These are phyloP conservation scores for Osmerus mordax DNA, from an alignment of 2,113 vertebrate species.

Conservation along the genomic window DNA sequence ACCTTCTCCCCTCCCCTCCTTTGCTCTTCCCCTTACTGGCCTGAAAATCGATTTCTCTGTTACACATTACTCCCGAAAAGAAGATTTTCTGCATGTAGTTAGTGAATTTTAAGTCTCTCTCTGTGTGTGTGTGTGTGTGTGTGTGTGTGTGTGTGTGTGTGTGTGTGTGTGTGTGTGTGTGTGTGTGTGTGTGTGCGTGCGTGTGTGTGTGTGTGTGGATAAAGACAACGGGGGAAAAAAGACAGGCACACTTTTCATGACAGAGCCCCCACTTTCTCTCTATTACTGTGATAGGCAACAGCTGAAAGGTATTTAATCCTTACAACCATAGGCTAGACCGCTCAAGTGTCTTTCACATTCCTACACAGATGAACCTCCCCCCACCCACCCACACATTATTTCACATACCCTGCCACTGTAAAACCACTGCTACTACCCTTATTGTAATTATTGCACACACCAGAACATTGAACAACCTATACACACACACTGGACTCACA, in stretches of 20 bases:
- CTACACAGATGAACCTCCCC: background rate
- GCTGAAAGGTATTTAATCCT: slow-evolving; percentile 25
- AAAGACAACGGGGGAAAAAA: background rate
- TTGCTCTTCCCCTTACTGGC: background rate
- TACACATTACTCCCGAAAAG: background rate
- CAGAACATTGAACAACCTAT: background rate
- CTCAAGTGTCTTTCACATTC: background rate
- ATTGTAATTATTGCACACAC: background rate
- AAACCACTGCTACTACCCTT: too few relatives aligned
- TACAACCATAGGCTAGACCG: background rate
- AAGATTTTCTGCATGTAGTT: background rate
- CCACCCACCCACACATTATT: background rate
- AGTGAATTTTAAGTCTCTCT: background rate
- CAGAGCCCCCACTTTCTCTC: background rate
- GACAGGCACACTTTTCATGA: background rate
- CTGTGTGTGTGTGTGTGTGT: background rate
- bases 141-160: background rate
- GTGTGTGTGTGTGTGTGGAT: background rate
- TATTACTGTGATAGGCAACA: slow-evolving; percentile 9
- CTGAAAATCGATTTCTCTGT: background rate
- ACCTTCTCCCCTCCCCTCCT: background rate
- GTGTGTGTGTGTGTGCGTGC: background rate
- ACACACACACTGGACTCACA: background rate
- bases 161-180: too few relatives aligned
- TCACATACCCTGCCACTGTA: background rate